Percentiles rank a stretch among this genome's conserved stretches.
Conservation (phyloP, 2,797 vertebrate species). For the Euphonia xanthogaster region DNA sequence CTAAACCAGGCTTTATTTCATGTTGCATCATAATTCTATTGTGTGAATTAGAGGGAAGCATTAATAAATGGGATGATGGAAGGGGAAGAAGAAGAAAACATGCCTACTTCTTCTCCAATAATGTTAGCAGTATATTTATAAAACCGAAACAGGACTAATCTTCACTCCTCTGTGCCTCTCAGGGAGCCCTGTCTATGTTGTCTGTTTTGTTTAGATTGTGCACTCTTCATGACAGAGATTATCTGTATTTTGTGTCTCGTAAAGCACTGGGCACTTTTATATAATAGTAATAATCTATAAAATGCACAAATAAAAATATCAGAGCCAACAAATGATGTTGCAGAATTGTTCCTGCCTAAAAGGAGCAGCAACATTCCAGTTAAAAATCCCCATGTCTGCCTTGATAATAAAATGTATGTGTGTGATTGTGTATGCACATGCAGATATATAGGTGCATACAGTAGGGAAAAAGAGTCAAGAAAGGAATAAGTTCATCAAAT, state of each 20-base stretch:
- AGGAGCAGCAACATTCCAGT: neutral
- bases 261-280: conserved; percentile 4
- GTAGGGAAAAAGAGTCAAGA: neutral
- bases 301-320: conserved; percentile 5
- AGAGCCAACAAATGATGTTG: neutral
- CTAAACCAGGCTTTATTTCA: conserved; percentile 34
- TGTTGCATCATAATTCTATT: neutral
- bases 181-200: neutral
- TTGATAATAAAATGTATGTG: neutral
- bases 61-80: conserved; percentile 1
- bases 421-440: neutral
- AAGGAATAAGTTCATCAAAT: neutral
- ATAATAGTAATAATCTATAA: conserved; percentile 3
- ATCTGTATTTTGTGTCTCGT: conserved; percentile 12
- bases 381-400: neutral
- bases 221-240: neutral
- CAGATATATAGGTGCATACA: neutral
- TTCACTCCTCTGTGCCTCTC: conserved; percentile 8
- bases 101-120: conserved; percentile 9
- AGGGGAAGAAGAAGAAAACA: neutral
- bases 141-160: neutral
- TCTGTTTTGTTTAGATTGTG: conserved; percentile 28
- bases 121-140: conserved; percentile 22
- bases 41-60: neutral
- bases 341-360: conserved; percentile 5